Evolutionary conservation across 2,888 invertebrate genomes (phyloP), one percentile per base, ranked within the genome.

Genomic region (Elysia crispata): DNA sequence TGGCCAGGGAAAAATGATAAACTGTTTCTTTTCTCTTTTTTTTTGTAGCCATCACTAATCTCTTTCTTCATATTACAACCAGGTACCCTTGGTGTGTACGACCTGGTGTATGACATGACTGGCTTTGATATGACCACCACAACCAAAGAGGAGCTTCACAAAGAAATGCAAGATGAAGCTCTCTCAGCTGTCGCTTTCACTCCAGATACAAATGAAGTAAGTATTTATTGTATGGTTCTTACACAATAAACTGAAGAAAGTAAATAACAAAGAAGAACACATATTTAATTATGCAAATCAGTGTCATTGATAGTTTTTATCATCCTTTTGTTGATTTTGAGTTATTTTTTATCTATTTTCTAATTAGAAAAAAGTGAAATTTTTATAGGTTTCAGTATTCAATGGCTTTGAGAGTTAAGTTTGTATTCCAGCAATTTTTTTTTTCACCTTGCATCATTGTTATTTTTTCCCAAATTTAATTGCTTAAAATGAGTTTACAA

Each of bases 21-120:
- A n/a, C n/a, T n/a, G n/a, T n/a, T n/a, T n/a, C n/a, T n/a, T n/a
- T n/a, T n/a, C n/a, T n/a, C n/a, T n/a, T n/a, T n/a, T n/a, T n/a
- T n/a, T n/a, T n/a, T n/a, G n/a, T n/a, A n/a, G n/a, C n/a, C n/a
- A n/a, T n/a, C n/a, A n/a, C n/a, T n/a, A n/a, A 41, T 41, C 28
- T 6, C 11, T 72, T 30, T 23, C 60, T 57, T 25, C 41, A 41
- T 41, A 41, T 41, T 41, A 41, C 41, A 41, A 84, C 28, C 85
- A 91, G 91, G 89, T 41, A 90, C 90, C 28, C 83, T 87, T 77
- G 86, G 87, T 62, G 84, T 91, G 18, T 85, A 85, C 54, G 90
- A 91, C 31, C 83, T 91, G 15, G 88, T 91, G 30, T 86, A 86
- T 84, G 90, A 91, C 50, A 70, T 90, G 83, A 91, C 91, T 66